A percentile compares a stretch with the other conserved stretches of the same genome.
These are phyloP conservation scores for Galeopsomyia nigrocyanea DNA, from an alignment of 2,888 invertebrate species.

Conservation along the genomic window DNA sequence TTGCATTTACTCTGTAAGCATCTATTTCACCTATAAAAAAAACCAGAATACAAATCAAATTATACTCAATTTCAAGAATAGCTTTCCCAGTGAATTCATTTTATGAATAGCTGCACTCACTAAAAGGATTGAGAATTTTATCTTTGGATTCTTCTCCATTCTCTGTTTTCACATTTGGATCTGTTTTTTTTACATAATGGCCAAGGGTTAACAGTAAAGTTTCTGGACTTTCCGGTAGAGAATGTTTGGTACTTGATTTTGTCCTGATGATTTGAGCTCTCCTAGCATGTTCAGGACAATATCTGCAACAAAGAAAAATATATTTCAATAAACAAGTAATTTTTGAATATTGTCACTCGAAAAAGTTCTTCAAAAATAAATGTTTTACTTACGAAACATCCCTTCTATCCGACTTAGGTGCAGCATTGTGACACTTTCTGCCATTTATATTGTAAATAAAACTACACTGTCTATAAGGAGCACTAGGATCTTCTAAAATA, in stretches of 20 bases:
- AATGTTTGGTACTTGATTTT: constrained; percentile 74
- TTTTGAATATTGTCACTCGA: neutral
- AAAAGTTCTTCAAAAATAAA: neutral
- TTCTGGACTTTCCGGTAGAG: constrained; percentile 78
- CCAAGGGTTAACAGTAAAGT: constrained; percentile 75
- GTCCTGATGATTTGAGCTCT: constrained; percentile 76
- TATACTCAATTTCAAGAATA: constrained; percentile 12
- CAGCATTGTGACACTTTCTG: constrained; percentile 83
- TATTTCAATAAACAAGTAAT: constrained; percentile 15
- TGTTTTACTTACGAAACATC: constrained; percentile 73
- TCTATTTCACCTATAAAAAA: constrained; percentile 71
- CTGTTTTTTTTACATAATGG: constrained; percentile 72
- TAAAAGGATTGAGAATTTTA: constrained; percentile 74
- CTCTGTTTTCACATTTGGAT: constrained; percentile 64
- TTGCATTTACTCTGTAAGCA: constrained; percentile 70
- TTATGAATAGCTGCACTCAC: constrained; percentile 65
- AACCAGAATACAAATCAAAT: constrained; percentile 5
- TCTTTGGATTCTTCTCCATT: constrained; percentile 71
- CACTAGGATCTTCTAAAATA: constrained; percentile 84
- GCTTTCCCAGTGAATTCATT: neutral
- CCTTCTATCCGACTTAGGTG: constrained; percentile 80
- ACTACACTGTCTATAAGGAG: constrained; percentile 87
- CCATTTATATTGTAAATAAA: constrained; percentile 78
- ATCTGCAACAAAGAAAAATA: constrained; percentile 64
- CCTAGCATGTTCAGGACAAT: constrained; percentile 80